These are phyloP conservation scores for Atherinomorus stipes DNA, from an alignment of 2,113 vertebrate species.

Conservation along the genomic window DNA sequence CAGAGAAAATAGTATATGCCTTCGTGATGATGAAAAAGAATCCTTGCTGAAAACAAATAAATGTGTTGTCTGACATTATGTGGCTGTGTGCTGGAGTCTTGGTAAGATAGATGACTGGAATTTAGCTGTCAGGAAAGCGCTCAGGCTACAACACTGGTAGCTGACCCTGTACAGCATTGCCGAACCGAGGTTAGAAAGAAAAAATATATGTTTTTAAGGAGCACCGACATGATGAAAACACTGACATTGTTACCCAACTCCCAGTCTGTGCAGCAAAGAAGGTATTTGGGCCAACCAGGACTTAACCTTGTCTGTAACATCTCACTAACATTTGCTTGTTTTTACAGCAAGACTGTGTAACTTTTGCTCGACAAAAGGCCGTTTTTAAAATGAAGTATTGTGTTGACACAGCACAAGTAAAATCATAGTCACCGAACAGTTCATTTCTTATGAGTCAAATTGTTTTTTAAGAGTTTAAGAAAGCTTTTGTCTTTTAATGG, in stretches of 20 bases:
- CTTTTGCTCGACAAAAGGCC: slow-evolving; percentile 6
- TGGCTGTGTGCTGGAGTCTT: slow-evolving; percentile 78
- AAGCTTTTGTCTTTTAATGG: slow-evolving; percentile 32
- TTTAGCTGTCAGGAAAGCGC: slow-evolving; percentile 35
- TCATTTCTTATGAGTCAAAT: neutral
- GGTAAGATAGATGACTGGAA: slow-evolving; percentile 59
- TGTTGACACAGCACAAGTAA: slow-evolving; percentile 26
- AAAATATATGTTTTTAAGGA: slow-evolving; percentile 40
- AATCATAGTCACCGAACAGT: slow-evolving; percentile 11
- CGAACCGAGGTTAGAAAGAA: slow-evolving; percentile 6
- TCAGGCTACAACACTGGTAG: slow-evolving; percentile 40
- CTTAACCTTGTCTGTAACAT: slow-evolving; percentile 15
- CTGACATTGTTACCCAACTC: slow-evolving; percentile 22
- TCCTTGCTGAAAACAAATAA: slow-evolving; percentile 81
- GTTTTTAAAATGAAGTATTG: neutral
- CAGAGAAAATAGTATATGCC: slow-evolving; percentile 82
- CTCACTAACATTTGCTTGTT: slow-evolving; percentile 19
- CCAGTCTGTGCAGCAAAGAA: slow-evolving; percentile 12
- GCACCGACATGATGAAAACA: slow-evolving; percentile 34
- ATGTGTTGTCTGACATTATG: slow-evolving; percentile 81
- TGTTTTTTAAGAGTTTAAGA: neutral
- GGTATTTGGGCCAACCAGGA: slow-evolving; percentile 4
- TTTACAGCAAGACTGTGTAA: slow-evolving; percentile 39
- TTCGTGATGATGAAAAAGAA: slow-evolving; percentile 79
- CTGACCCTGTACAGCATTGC: slow-evolving; percentile 51